Percentiles rank a stretch among this genome's conserved stretches.
phyloP scores from a whole-genome alignment of 2,113 vertebrate species.

The Tylochromis polylepis region DNA sequence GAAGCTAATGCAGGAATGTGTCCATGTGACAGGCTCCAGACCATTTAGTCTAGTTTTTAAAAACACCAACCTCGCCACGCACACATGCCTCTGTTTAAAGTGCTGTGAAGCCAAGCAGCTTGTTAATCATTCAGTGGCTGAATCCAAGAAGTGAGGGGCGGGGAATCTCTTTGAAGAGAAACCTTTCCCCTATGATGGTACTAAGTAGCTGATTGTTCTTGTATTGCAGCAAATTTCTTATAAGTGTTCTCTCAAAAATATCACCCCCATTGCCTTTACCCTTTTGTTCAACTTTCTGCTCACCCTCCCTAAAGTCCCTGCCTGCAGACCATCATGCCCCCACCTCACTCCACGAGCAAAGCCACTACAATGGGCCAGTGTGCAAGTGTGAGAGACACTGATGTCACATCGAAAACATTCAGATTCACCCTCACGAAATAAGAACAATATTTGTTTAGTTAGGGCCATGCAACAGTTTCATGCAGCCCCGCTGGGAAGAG shows the following conservation, averaged over 20 bases:
- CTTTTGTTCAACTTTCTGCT: neutral
- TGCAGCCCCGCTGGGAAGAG: slow-evolving; percentile 32
- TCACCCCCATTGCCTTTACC: neutral
- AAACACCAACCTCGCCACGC: slow-evolving; percentile 36
- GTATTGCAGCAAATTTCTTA: neutral
- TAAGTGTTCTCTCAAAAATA: neutral
- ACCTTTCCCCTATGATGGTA: neutral
- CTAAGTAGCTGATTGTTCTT: neutral
- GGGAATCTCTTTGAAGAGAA: slow-evolving; percentile 33
- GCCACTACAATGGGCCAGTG: slow-evolving; percentile 70
- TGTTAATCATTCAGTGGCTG: slow-evolving; percentile 65
- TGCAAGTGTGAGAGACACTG: slow-evolving; percentile 59
- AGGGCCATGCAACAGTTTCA: slow-evolving; percentile 34
- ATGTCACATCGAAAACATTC: slow-evolving; percentile 74
- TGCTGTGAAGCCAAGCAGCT: slow-evolving; percentile 37
- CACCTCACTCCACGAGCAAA: slow-evolving; percentile 19
- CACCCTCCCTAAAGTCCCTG: neutral
- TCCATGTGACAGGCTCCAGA: slow-evolving; percentile 73
- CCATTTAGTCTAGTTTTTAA: slow-evolving; percentile 58
- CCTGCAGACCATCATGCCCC: slow-evolving; percentile 18
- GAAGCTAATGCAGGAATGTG: slow-evolving; percentile 68
- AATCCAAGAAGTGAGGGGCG: neutral
- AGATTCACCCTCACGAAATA: slow-evolving; percentile 66
- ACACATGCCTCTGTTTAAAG: slow-evolving; percentile 53
- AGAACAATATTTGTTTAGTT: slow-evolving; percentile 76